These are phyloP conservation scores for Xiphophorus birchmanni DNA, from an alignment of 2,797 vertebrate genomes.

Conservation along the genomic window DNA sequence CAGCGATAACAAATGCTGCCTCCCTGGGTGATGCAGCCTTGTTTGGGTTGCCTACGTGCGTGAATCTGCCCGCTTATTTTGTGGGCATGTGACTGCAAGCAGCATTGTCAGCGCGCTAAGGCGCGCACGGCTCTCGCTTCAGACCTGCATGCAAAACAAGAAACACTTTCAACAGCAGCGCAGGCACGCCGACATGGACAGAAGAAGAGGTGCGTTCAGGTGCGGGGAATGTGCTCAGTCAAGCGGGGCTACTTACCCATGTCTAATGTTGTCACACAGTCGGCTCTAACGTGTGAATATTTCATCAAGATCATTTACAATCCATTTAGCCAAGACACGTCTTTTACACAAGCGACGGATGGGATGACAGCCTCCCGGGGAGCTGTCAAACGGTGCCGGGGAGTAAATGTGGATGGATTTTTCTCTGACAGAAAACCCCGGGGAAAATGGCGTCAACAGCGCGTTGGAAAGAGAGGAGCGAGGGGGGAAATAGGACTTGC, in stretches of 20 bases:
- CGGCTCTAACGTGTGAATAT: conserved; percentile 72
- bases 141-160: conserved; percentile 12
- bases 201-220: conserved; percentile 65
- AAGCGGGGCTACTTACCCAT: conserved; percentile 82
- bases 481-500: conserved; percentile 53
- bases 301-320: conserved; percentile 82
- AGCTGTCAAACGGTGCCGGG: conserved; percentile 79
- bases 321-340: conserved; percentile 76
- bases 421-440: conserved; percentile 75
- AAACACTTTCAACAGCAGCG: conserved; percentile 17
- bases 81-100: conserved; percentile 55
- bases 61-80: conserved; percentile 25
- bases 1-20: conserved; percentile 22
- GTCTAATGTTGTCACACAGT: conserved; percentile 80
- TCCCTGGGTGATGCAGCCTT: conserved; percentile 19
- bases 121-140: background rate
- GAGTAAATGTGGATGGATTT: conserved; percentile 44
- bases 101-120: conserved; percentile 20
- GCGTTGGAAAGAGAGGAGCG: conserved; percentile 51
- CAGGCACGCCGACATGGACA: conserved; percentile 42
- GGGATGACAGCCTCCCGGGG: conserved; percentile 80
- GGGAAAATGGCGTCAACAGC: conserved; percentile 85
- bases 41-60: conserved; percentile 40
- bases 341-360: conserved; percentile 72
- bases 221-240: conserved; percentile 63